These are phyloP conservation scores for Scrobipalpa atriplicella DNA, from an alignment of 2,888 invertebrate species.

Conservation along the genomic window DNA sequence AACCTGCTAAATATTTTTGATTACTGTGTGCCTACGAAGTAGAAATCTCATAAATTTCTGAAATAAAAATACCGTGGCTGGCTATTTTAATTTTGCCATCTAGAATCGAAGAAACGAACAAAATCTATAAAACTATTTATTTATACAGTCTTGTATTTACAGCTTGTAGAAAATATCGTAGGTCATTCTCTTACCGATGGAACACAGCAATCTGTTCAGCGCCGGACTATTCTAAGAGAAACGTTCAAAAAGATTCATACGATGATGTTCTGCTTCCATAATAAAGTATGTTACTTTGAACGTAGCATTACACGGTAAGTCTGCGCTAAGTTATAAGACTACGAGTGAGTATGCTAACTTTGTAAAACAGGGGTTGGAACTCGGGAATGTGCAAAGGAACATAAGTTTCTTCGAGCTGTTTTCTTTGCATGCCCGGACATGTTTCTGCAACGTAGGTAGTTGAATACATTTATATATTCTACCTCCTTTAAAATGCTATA, in stretches of 20 bases:
- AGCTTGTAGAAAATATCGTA: no score
- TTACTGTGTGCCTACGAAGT: no score
- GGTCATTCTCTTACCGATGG: no score
- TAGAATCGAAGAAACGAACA: no score
- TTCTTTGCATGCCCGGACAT: not conserved
- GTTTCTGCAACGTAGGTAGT: not conserved
- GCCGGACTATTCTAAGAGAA: no score
- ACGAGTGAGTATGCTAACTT: conserved; percentile 12
- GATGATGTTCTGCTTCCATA: conserved; percentile 1
- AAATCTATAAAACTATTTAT: no score
- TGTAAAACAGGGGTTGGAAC: conserved; percentile 14
- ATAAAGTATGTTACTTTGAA: conserved; percentile 9
- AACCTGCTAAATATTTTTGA: no score
- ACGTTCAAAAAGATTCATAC: conserved; percentile 2
- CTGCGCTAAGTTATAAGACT: conserved; percentile 13
- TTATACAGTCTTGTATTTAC: no score
- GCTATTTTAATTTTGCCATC: no score
- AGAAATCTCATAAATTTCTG: no score
- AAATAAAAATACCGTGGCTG: no score
- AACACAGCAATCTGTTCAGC: no score
- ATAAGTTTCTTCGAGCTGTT: conserved; percentile 5
- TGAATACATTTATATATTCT: not conserved
- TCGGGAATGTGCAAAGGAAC: conserved; percentile 9
- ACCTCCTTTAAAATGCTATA: not conserved
- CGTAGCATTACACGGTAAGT: conserved; percentile 1